phyloP scores from a whole-genome alignment of 2,888 invertebrate genomes.

The Machimus rusticus region DNA sequence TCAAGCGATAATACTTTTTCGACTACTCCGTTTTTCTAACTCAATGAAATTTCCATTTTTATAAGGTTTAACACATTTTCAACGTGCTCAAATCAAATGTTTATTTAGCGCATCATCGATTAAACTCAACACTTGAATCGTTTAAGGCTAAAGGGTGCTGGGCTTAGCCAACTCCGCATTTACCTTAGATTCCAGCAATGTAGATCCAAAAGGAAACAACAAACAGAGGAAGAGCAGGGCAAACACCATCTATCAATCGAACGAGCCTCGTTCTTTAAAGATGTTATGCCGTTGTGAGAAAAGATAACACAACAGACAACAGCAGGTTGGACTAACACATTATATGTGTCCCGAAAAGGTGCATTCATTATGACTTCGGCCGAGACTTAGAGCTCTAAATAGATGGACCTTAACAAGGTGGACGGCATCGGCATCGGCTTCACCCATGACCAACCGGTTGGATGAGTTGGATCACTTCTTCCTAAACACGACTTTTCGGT shows the following conservation, averaged over 20 bases:
- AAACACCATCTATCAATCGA: slow-evolving; percentile 30
- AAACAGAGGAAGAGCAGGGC: slow-evolving; percentile 35
- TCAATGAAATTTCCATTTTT: slow-evolving; percentile 45
- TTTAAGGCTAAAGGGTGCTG: slow-evolving; percentile 5
- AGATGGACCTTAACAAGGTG: slow-evolving; percentile 41
- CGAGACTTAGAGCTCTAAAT: slow-evolving; percentile 25
- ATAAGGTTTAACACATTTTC: slow-evolving; percentile 45
- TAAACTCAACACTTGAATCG: slow-evolving; percentile 37
- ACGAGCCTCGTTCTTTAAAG: slow-evolving; percentile 42
- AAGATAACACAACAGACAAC: slow-evolving; percentile 46
- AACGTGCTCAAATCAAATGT: slow-evolving; percentile 44
- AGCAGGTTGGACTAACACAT: slow-evolving; percentile 44
- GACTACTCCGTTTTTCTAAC: neutral
- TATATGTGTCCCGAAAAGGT: slow-evolving; percentile 26
- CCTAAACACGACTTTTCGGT: slow-evolving; percentile 39
- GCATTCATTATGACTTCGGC: slow-evolving; percentile 25
- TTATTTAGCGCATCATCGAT: slow-evolving; percentile 42
- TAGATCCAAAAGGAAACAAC: slow-evolving; percentile 27
- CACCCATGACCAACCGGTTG: slow-evolving; percentile 29
- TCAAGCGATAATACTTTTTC: neutral
- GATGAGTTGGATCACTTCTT: slow-evolving; percentile 38
- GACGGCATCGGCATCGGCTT: slow-evolving; percentile 18
- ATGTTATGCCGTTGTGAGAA: slow-evolving; percentile 47
- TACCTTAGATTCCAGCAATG: neutral
- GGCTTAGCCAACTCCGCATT: neutral